Evolutionary conservation across 2,888 invertebrate species (phyloP), one percentile per base, ranked within the genome.

Genomic region (Lagria hirta): DNA sequence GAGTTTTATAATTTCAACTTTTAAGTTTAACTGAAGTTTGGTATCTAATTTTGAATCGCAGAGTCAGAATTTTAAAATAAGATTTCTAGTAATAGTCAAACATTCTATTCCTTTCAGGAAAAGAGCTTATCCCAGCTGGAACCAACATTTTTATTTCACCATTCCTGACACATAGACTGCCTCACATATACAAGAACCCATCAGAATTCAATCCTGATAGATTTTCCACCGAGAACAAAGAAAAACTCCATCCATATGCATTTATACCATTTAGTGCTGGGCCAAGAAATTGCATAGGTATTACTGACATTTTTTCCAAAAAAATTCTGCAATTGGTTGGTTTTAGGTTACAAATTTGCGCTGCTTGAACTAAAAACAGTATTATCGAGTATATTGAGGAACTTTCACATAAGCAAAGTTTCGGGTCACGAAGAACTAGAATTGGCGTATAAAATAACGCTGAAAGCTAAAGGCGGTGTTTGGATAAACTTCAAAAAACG

Each of bases 201-300:
- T 72, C 76, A 47, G 72, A 69, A 37, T 81, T 76, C 49, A 72
- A 75, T 49, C 81, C 81, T 0, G 77, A 78, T 36, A 70, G 81
- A 14, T 81, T 81, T 54, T 68, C 71, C n/a, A 54, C 73, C 0
- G 75, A 76, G 49, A 75, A 76, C 38, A 58, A 69, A 0, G 71
- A 72, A 51, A 66, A 73, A 43, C 68, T 78, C 20, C 75, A 80
- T 66, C 76, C 79, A 0, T 81, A 75, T 48, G 75, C 78, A 0
- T 81, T 72, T 44, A 62, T 81, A 22, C 80, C 81, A 0, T 81
- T 81, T 49, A 80, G 80, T 54, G 75, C 76, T 0, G 81, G 81
- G 0, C 77, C 79, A 1, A 73, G 80, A 34, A 80, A 80, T 50
- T 75, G 75, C 38, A 73, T 75, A 48, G 75, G 75, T 74, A 60